phyloP scores from a whole-genome alignment of 2,888 invertebrate species.

The Sepioteuthis lessoniana region DNA sequence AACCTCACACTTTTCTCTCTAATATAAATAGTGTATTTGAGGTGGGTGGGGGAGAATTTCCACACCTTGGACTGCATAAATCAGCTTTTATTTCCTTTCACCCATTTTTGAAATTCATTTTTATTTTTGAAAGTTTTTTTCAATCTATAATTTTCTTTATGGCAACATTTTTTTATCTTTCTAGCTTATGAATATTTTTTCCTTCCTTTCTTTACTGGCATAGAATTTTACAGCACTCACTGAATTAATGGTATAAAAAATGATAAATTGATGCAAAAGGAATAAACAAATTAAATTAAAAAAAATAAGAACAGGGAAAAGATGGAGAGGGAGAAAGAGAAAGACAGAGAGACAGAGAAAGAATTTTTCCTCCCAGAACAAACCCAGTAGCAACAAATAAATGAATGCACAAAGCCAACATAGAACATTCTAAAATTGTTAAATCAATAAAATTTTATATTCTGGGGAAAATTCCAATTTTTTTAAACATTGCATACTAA shows the following conservation, averaged over 20 bases:
- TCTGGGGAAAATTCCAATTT: conserved; percentile 21
- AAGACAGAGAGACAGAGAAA: not conserved
- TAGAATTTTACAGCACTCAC: not conserved
- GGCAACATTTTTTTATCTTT: not conserved
- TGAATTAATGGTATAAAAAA: not conserved
- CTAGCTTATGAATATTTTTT: not conserved
- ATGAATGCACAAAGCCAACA: not conserved
- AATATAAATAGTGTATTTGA: not conserved
- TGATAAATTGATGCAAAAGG: not conserved
- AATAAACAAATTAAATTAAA: not conserved
- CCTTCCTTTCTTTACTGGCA: not conserved
- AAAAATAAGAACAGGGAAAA: not conserved
- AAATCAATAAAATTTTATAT: conserved; percentile 33
- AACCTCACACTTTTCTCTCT: not conserved
- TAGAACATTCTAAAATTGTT: conserved; percentile 33
- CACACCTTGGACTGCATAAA: not conserved
- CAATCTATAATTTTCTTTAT: not conserved
- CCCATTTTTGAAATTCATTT: not conserved
- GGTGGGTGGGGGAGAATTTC: not conserved
- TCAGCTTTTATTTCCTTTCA: conserved; percentile 33
- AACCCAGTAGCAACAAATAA: conserved; percentile 33
- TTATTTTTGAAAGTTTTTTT: not conserved
- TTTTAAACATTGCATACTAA: conserved; percentile 33
- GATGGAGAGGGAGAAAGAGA: not conserved
- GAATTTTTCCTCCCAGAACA: not conserved